Evolutionary conservation across 2,888 invertebrate genomes (phyloP), one percentile per base, ranked within the genome.

Genomic region (Trileptium ribeirensis): DNA sequence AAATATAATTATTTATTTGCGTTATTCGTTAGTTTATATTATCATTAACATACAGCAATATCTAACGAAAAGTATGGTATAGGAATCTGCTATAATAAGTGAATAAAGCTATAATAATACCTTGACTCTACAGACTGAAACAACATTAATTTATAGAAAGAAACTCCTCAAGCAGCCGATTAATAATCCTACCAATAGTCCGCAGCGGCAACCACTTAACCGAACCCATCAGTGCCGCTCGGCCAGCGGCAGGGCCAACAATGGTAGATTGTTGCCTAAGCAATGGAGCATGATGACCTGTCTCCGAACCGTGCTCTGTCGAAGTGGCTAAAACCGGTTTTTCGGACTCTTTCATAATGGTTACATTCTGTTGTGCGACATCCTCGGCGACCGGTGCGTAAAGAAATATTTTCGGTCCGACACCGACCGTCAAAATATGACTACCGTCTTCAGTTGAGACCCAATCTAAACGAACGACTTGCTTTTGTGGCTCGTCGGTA

Each of bases 391-490:
- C 94, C 0, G 96, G 94, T 0, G 97, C 95, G 86, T 96, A 97
- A 3, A 97, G 90, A 88, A 96, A 92, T 67, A 97, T 94, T 87
- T 91, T 88, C 15, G 86, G 82, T 15, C 85, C 87, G 37, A 88
- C 84, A 77, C 87, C 87, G n/a, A 99, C 96, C 0, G 99, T 98
- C 67, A 99, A 90, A 86, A 99, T 95, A 89, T 99, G 98, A 0
- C 96, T 95, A 0, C 99, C 99, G 88, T 99, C 98, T 89, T 99
- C 99, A 85, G 97, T 96, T 0, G 97, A 97, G 19, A 98, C 97
- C 99, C 99, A 99, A 90, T 99, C 99, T 36, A 87, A 81, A 24
- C 87, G 81, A 2, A 83, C 83, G 3, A 82, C n/a, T 34, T 81
- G 78, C 24, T 37, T 37, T 1, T 40, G 82, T 1, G 79, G 81